These are phyloP conservation scores for Zaprionus africanus DNA, from an alignment of 1,140 invertebrate genomes.

Conservation along the genomic window DNA sequence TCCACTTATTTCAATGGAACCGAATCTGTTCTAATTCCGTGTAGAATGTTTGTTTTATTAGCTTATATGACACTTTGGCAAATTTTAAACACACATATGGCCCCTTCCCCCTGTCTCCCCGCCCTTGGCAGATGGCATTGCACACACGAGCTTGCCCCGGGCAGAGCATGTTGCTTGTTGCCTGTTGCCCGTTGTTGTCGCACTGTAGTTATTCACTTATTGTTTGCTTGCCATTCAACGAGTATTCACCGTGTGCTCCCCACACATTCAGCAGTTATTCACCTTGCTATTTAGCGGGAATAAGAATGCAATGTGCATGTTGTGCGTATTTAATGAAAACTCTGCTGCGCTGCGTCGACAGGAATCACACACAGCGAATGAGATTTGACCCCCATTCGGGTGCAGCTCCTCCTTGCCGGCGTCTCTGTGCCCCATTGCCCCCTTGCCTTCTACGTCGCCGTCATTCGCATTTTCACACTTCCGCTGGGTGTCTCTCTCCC, in stretches of 20 bases:
- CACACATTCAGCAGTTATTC: not conserved
- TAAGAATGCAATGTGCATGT: not conserved
- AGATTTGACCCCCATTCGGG: slow-evolving; percentile 2
- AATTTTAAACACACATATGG: too few relatives aligned
- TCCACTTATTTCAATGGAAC: too few relatives aligned
- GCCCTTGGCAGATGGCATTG: not conserved
- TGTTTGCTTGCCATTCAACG: not conserved
- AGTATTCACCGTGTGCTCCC: not conserved
- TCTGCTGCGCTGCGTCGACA: not conserved
- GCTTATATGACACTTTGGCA: too few relatives aligned
- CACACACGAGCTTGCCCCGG: not conserved
- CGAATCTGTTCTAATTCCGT: too few relatives aligned
- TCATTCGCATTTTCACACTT: slow-evolving; percentile 8
- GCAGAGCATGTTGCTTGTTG: not conserved
- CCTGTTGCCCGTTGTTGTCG: not conserved
- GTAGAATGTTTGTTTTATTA: too few relatives aligned
- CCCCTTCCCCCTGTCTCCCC: too few relatives aligned
- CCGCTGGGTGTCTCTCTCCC: not conserved
- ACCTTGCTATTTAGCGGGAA: not conserved
- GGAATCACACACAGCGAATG: not conserved
- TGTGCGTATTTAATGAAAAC: slow-evolving; percentile 4
- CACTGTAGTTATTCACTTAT: not conserved
- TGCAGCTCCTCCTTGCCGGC: not conserved
- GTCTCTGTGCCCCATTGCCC: not conserved
- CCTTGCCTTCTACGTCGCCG: not conserved